Conservation (phyloP, 2,113 vertebrate species). For the Seriola aureovittata region DNA sequence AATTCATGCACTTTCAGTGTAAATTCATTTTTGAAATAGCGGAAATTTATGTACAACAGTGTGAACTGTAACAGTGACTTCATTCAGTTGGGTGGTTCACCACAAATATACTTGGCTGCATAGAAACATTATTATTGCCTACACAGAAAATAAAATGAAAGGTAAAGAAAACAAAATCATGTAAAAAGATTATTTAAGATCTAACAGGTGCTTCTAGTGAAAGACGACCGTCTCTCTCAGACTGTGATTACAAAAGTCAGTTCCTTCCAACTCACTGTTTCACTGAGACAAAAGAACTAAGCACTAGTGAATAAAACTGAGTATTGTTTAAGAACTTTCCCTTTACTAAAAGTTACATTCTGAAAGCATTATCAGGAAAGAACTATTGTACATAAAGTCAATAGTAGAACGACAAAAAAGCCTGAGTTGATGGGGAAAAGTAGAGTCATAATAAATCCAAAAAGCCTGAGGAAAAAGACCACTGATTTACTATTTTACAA, state of each 20-base stretch:
- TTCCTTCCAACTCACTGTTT: slow-evolving; percentile 74
- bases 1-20: slow-evolving; percentile 90
- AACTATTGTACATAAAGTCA: slow-evolving; percentile 85
- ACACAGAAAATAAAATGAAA: slow-evolving; percentile 85
- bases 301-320: slow-evolving; percentile 80
- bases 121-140: slow-evolving; percentile 99
- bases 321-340: slow-evolving; percentile 81
- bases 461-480: slow-evolving; percentile 93
- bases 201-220: slow-evolving; percentile 81
- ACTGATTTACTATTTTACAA: slow-evolving; percentile 96
- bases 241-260: slow-evolving; percentile 71
- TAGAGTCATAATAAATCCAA: slow-evolving; percentile 86
- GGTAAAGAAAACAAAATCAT: slow-evolving; percentile 85
- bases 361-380: slow-evolving; percentile 87
- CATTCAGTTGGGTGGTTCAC: slow-evolving; percentile 89
- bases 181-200: slow-evolving; percentile 81
- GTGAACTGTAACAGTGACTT: slow-evolving; percentile 94
- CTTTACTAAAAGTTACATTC: slow-evolving; percentile 93
- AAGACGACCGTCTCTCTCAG: slow-evolving; percentile 72
- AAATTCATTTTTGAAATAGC: slow-evolving; percentile 97
- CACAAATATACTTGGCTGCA: slow-evolving; percentile 97
- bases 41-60: slow-evolving; percentile 95
- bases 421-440: slow-evolving; percentile 95
- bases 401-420: slow-evolving; percentile 88
- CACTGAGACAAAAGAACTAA: slow-evolving; percentile 78